phyloP scores from a whole-genome alignment of 2,797 vertebrate genomes.

The Percopsis omiscomaycus region DNA sequence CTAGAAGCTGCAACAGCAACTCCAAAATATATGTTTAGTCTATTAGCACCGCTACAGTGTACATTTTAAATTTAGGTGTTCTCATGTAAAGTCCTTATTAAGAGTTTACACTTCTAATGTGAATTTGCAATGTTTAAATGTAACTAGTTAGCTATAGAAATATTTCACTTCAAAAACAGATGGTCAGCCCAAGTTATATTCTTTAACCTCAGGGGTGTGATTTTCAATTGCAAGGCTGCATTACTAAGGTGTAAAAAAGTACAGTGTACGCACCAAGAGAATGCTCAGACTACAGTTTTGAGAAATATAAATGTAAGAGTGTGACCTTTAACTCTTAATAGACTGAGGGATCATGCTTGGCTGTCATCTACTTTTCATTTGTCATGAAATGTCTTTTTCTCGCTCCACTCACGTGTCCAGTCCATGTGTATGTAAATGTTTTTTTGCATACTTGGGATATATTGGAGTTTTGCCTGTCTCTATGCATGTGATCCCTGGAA shows the following conservation, averaged over 20 bases:
- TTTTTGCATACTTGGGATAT: slow-evolving; percentile 37
- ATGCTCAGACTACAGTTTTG: slow-evolving; percentile 3
- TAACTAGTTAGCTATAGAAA: no score
- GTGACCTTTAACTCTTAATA: slow-evolving; percentile 2
- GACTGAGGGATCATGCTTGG: not conserved
- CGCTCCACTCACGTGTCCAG: slow-evolving; percentile 17
- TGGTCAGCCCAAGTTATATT: not conserved
- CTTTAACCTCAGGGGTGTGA: no score
- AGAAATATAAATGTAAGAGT: slow-evolving; percentile 7
- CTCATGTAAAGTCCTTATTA: no score
- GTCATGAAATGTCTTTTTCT: no score
- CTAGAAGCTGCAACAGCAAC: no score
- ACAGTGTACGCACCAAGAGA: slow-evolving; percentile 1
- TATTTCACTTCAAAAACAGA: not conserved
- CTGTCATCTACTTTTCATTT: no score
- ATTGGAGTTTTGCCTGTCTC: slow-evolving; percentile 35
- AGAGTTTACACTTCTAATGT: no score
- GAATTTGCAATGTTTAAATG: no score
- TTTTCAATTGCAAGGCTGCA: slow-evolving; percentile 2
- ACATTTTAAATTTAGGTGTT: no score
- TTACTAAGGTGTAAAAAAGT: slow-evolving; percentile 23
- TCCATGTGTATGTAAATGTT: slow-evolving; percentile 47
- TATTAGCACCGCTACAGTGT: no score
- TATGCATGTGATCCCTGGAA: slow-evolving; percentile 44
- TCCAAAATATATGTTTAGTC: no score